These are phyloP conservation scores for Cettia cetti DNA, from an alignment of 2,113 vertebrate genomes.

Conservation along the genomic window DNA sequence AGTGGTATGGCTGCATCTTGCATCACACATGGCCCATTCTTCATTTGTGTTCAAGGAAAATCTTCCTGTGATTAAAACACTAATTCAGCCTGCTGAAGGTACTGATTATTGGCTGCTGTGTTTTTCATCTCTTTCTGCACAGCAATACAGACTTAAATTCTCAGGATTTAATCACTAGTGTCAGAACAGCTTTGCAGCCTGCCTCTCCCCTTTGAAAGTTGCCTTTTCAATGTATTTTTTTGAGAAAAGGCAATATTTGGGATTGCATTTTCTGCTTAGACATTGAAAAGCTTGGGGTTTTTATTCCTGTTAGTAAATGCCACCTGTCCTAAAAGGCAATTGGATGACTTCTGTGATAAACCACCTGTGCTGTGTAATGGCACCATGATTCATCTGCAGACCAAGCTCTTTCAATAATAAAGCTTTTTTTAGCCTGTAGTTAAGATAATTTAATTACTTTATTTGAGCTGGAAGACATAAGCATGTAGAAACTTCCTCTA, in stretches of 20 bases:
- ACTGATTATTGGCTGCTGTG: background rate
- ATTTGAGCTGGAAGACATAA: slow-evolving; percentile 44
- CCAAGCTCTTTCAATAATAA: slow-evolving; percentile 14
- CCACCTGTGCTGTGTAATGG: slow-evolving; percentile 6
- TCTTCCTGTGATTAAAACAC: background rate
- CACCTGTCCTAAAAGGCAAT: slow-evolving; percentile 29
- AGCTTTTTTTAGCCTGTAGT: slow-evolving; percentile 38
- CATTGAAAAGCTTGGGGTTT: background rate
- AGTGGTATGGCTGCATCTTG: background rate
- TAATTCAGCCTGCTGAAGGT: background rate
- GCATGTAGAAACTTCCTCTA: slow-evolving; percentile 24
- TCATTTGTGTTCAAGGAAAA: background rate
- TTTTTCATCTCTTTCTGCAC: background rate
- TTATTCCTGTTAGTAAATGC: background rate
- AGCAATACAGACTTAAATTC: background rate
- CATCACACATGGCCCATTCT: background rate
- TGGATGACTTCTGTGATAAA: slow-evolving; percentile 36
- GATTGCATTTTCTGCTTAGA: background rate
- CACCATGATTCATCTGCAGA: slow-evolving; percentile 57
- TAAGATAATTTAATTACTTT: slow-evolving; percentile 58
- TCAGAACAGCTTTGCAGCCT: background rate
- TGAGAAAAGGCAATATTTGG: background rate
- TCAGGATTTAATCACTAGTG: background rate
- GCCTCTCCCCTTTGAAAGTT: background rate
- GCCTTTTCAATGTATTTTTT: background rate